Conservation (phyloP, 1,140 invertebrate species). For the Nasonia longicornis region DNA sequence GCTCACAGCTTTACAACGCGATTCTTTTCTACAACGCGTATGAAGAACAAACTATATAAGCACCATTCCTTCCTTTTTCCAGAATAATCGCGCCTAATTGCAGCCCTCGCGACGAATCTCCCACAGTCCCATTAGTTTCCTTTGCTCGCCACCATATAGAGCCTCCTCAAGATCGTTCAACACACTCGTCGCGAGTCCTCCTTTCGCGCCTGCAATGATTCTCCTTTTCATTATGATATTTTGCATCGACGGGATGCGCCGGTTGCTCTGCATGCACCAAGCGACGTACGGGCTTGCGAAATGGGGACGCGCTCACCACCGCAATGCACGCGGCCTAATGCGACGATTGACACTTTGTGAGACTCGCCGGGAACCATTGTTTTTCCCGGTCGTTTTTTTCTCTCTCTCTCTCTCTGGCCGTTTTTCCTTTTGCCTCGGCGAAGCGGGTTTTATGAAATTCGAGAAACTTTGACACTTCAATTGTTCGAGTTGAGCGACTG, state of each 20-base stretch:
- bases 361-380: constrained; percentile 21
- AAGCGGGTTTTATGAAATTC: constrained; percentile 11
- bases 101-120: neutral
- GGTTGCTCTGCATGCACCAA: neutral
- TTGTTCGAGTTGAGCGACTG: constrained; percentile 8
- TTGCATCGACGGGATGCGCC: neutral
- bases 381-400: neutral
- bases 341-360: constrained; percentile 34
- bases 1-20: no score
- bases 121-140: constrained; percentile 8
- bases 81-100: neutral
- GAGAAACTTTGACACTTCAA: constrained; percentile 37
- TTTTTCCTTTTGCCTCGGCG: neutral
- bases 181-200: neutral
- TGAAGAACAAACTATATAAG: no score
- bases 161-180: neutral
- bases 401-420: neutral
- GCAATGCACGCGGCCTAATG: constrained; percentile 13
- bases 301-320: constrained; percentile 24
- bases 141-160: neutral
- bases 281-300: neutral
- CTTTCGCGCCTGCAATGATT: neutral
- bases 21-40: no score
- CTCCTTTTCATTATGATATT: constrained; percentile 4
- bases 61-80: neutral